Conservation (phyloP, 2,797 vertebrate genomes). For the Furcifer pardalis region DNA sequence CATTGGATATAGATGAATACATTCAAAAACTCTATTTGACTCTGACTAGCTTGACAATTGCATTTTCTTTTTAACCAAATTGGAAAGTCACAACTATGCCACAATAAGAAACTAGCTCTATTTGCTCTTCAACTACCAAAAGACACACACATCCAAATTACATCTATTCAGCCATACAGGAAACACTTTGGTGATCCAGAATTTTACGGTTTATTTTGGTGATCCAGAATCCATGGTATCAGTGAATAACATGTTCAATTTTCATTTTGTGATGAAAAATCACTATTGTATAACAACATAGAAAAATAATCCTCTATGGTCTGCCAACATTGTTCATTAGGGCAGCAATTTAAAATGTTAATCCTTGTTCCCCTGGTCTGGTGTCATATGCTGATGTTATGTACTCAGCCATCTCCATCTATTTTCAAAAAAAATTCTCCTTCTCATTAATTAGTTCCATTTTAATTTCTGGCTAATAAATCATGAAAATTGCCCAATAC, state of each 20-base stretch:
- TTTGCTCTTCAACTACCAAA: constrained; percentile 20
- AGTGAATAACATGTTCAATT: fast-evolving
- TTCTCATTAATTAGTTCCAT: not conserved
- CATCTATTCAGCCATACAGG: not conserved
- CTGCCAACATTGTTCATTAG: not conserved
- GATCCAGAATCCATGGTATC: not conserved
- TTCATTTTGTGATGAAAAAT: not conserved
- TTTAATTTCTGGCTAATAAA: not conserved
- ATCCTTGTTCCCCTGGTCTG: not conserved
- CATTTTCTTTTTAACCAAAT: constrained; percentile 21
- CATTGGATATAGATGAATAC: constrained; percentile 41
- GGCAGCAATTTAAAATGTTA: not conserved
- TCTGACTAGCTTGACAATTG: constrained; percentile 39
- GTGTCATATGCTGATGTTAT: not conserved
- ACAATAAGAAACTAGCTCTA: constrained; percentile 15
- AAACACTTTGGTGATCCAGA: too few species aligned
- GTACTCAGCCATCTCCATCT: not conserved
- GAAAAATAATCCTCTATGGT: not conserved
- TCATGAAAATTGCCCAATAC: not conserved
- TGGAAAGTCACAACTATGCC: not conserved
- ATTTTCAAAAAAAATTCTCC: not conserved
- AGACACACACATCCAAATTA: constrained; percentile 22
- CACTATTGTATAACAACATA: not conserved
- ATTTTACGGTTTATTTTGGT: not conserved
- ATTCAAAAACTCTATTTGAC: constrained; percentile 53